Base-by-base conservation (phyloP, 2,113 vertebrate species). In the Morone chrysops region DNA sequence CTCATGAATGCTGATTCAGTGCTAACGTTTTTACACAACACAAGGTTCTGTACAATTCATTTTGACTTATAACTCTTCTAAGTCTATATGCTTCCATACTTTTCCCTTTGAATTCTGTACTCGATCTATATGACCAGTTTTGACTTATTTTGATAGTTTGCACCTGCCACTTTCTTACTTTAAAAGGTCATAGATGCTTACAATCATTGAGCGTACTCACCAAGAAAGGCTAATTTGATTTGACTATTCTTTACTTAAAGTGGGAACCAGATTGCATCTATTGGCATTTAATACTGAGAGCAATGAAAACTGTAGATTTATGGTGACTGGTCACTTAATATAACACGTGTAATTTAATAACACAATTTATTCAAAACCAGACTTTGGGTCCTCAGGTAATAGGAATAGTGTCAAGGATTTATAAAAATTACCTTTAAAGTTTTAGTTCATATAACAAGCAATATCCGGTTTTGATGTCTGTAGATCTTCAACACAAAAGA, bases 1-100 rank as follows among this genome's bases (percentile, higher is more conserved):
- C 57, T 53, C 54, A 50, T 53, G 53, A 72, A 78, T 67, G 43
- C 53, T 67, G 43, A 72, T 62, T 36, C 67, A 16, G 47, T 36
- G 45, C 38, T 36, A 25, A 8, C 2, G n/a, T n/a, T 43, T 13
- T 48, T 8, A 56, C 31, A 31, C 25, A 18, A 41, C 20, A 36
- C 16, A 60, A 41, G 7, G 17, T n/a, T 56, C 36, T 63, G 48
- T 56, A 69, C 18, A 12, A 47, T 20, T 54, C 2, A 22, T 4
- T 59, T 4, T 41, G 70, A 74, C 41, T 53, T 17, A 10, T 8
- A 20, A 6, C 8, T 50, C 9, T 17, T 0, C 25, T 25, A 25
- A 14, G 17, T 38, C 11, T 22, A 4, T 41, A 36, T 43, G 13
- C 69, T 57, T 4, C 8, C 2, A 4, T 25, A 17, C 8, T 1